Conservation (phyloP, 1,140 invertebrate species). For the Trachymyrmex cornetzi region DNA sequence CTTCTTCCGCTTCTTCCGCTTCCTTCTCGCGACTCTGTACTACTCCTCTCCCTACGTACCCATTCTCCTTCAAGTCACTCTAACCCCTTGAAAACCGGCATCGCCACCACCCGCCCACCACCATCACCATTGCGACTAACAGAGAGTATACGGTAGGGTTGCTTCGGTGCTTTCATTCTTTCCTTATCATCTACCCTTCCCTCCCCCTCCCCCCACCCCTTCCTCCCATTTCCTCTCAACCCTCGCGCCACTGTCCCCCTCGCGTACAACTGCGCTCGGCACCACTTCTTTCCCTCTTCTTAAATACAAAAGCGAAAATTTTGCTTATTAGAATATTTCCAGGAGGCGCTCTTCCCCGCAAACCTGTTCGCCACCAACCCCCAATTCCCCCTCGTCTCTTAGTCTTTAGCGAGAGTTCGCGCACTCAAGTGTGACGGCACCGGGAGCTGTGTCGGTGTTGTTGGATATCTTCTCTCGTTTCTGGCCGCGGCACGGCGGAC, state of each 20-base stretch:
- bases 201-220: neutral
- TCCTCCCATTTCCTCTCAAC: conserved; percentile 20
- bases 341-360: conserved; percentile 61
- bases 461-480: conserved; percentile 68
- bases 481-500: conserved; percentile 70
- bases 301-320: conserved; percentile 86
- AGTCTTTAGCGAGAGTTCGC: conserved; percentile 67
- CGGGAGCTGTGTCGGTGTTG: conserved; percentile 61
- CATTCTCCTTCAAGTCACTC: conserved; percentile 47
- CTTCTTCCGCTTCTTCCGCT: conserved; percentile 66
- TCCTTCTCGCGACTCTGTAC: conserved; percentile 63
- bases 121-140: conserved; percentile 74
- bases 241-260: conserved; percentile 30
- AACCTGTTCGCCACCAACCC: conserved; percentile 18
- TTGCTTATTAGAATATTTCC: conserved; percentile 86
- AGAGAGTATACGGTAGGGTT: conserved; percentile 72
- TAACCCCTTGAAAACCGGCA: conserved; percentile 77
- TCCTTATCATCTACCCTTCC: conserved; percentile 43
- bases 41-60: conserved; percentile 41
- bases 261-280: conserved; percentile 60
- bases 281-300: conserved; percentile 85
- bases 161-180: conserved; percentile 65
- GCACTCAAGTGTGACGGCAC: conserved; percentile 78
- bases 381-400: conserved; percentile 27
- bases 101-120: conserved; percentile 69